A percentile compares a stretch with the other conserved stretches of the same genome.
These are phyloP conservation scores for Perodicticus potto DNA, from an alignment of 2,797 vertebrate genomes.

Conservation along the genomic window DNA sequence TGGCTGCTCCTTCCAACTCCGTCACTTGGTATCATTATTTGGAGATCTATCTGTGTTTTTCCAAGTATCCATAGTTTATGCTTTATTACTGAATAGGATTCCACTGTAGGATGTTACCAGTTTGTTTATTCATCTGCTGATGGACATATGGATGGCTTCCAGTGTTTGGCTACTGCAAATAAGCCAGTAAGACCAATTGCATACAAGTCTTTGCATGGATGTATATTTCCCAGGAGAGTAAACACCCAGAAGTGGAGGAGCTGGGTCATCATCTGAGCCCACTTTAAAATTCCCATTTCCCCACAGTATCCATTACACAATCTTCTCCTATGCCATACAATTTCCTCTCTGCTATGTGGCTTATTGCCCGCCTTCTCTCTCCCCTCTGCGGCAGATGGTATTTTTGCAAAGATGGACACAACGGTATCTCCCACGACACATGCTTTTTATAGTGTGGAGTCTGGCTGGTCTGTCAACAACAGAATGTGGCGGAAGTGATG, in stretches of 20 bases:
- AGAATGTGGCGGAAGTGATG: background rate
- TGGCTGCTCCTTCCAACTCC: background rate
- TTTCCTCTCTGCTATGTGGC: background rate
- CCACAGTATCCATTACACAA: background rate
- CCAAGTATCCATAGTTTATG: fast-evolving
- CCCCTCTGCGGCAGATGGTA: background rate
- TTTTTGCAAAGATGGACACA: constrained; percentile 25
- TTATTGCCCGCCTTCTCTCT: background rate
- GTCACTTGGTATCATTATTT: background rate
- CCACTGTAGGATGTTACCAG: background rate
- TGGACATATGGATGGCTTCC: background rate
- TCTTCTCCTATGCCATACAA: fast-evolving
- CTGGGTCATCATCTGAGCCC: background rate
- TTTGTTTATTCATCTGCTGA: background rate
- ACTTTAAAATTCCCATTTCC: background rate
- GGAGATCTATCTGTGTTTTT: background rate
- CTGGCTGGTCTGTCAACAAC: background rate
- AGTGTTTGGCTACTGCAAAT: background rate
- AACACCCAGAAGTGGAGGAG: background rate
- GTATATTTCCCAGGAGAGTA: background rate
- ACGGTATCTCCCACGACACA: background rate
- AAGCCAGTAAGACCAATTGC: background rate
- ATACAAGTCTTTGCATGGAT: background rate
- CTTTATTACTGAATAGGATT: background rate
- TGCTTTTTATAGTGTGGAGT: background rate